Conservation (phyloP, 1,140 invertebrate species). For the Armadillidium nasatum region DNA sequence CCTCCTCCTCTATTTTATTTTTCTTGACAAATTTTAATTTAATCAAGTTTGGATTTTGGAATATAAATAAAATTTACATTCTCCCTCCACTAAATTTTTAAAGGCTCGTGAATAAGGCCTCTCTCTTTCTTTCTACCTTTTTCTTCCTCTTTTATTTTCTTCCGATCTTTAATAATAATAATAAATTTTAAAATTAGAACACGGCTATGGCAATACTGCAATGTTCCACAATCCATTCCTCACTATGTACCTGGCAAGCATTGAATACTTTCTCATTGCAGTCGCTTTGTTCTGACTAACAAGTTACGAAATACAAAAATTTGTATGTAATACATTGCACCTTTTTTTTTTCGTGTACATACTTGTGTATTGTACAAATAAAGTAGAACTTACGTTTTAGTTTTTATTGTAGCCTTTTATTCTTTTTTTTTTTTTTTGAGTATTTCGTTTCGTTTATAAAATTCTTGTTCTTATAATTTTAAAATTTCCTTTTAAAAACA, state of each 20-base stretch:
- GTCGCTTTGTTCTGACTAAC: neutral
- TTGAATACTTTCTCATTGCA: neutral
- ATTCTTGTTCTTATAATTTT: no score
- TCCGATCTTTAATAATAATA: no score
- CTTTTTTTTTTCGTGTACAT: constrained; percentile 2
- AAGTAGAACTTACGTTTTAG: neutral
- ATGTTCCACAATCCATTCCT: constrained; percentile 10
- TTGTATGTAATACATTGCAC: constrained; percentile 10
- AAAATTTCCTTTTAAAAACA: no score
- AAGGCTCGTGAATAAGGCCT: constrained; percentile 2
- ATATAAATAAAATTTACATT: neutral
- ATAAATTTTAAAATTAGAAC: no score
- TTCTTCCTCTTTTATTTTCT: no score
- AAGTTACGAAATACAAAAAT: neutral
- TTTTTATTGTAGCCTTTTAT: no score
- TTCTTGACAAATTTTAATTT: no score
- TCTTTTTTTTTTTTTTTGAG: no score
- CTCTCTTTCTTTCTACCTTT: no score
- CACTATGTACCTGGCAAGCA: neutral
- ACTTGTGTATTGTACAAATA: constrained; percentile 8
- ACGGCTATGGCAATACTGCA: neutral
- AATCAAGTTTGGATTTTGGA: neutral
- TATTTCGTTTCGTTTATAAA: no score
- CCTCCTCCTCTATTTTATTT: no score
- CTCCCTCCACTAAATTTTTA: constrained; percentile 8